Base-by-base conservation (phyloP, 2,113 vertebrate genomes). In the Takifugu bimaculatus region DNA sequence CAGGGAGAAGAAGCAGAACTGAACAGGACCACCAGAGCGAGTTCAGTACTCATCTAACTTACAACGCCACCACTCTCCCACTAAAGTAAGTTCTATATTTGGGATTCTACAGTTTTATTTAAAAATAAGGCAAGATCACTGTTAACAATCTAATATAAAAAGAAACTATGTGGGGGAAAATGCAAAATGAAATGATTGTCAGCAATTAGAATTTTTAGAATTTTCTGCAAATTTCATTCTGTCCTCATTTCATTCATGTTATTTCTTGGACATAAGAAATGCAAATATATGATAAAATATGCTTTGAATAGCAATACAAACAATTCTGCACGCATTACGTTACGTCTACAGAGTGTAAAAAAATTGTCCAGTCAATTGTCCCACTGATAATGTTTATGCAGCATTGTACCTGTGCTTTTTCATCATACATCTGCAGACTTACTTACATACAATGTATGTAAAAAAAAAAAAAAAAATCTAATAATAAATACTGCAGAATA, bases 11-110 rank as follows among this genome's bases (percentile, higher is more conserved):
- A 72, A 79, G 72, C 62, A 70, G 63, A 68, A 76, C 66, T 65
- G 59, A 58, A 75, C 63, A 69, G 51, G 72, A 85, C 70, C 68
- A 63, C 50, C 57, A 57, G 60, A 2, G 35, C 62, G 74, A 85
- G 82, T 83, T 67, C 59, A 78, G 77, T 69, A 57, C 65, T 71
- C 82, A 73, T 81, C 68, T 47, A 13, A 54, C 51, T 68, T 26
- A 29, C 52, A 52, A 52, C 20, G 20, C 20, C 59, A 63, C 14
- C 59, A 57, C 14, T 26, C 27, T 68, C 9, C 51, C 11, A 67
- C 42, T 32, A 43, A 80, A 66, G 51, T 27, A 4, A 70, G 68
- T 65, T 69, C 52, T 65, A 32, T 65, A 50, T 69, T 68, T 39
- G 57, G 10, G 57, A 15, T 29, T 77, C 28, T 58, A 7, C 13